Conservation (phyloP, 2,797 vertebrate genomes). For the Sciaenops ocellatus region DNA sequence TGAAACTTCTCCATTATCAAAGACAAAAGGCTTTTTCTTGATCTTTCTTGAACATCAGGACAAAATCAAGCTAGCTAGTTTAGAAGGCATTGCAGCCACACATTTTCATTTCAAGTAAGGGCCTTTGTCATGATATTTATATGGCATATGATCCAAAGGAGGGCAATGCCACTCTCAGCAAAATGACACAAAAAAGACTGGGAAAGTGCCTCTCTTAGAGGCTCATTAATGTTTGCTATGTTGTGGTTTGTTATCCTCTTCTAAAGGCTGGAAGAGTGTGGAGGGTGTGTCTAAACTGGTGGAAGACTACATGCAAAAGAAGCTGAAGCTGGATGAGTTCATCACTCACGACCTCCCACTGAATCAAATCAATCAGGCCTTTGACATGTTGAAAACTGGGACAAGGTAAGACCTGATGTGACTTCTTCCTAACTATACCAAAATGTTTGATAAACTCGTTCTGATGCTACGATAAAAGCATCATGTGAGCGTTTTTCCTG, state of each 20-base stretch:
- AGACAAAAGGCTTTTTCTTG: neutral
- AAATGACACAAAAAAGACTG: neutral
- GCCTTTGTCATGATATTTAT: neutral
- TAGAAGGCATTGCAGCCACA: neutral
- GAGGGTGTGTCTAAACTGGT: constrained; percentile 90
- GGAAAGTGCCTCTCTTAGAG: neutral
- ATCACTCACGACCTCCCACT: constrained; percentile 89
- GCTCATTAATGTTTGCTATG: neutral
- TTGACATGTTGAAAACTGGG: constrained; percentile 89
- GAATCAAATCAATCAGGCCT: constrained; percentile 89
- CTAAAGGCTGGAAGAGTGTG: constrained; percentile 92
- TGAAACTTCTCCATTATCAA: too few relatives aligned
- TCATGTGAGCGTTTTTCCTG: neutral
- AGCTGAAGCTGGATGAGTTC: constrained; percentile 95
- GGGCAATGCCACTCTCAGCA: neutral
- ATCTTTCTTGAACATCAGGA: too few relatives aligned
- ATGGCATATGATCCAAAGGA: neutral
- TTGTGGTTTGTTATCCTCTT: constrained; percentile 11
- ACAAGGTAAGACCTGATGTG: constrained; percentile 83
- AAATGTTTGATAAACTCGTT: neutral
- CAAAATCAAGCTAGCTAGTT: neutral
- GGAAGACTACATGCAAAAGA: constrained; percentile 90
- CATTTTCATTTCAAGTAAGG: neutral
- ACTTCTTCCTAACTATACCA: neutral
- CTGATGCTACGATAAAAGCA: too few relatives aligned